Conservation (phyloP, 2,113 vertebrate species). For the Cephalopterus ornatus region DNA sequence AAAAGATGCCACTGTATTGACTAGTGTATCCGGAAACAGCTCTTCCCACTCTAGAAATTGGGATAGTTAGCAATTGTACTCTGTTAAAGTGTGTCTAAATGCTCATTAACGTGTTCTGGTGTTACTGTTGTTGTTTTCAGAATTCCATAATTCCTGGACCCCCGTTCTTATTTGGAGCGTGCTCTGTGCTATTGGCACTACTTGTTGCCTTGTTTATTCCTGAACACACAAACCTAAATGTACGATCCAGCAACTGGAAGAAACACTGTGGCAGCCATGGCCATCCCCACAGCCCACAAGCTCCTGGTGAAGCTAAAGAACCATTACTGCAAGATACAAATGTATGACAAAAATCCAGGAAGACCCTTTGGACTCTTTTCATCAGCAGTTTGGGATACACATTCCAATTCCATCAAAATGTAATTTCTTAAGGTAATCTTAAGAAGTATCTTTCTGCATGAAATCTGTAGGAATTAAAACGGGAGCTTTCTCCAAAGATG, state of each 20-base stretch:
- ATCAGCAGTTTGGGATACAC: constrained; percentile 65
- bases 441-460: constrained; percentile 73
- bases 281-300: constrained; percentile 82
- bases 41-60: rapidly evolving
- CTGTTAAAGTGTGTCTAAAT: rapidly evolving
- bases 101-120: neutral
- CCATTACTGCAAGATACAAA: constrained; percentile 87
- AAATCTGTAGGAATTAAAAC: constrained; percentile 62
- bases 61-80: neutral
- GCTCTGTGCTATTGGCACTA: constrained; percentile 84
- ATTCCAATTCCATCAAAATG: constrained; percentile 63
- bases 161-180: constrained; percentile 85
- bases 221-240: constrained; percentile 80
- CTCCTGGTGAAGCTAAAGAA: constrained; percentile 86
- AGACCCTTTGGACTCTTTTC: constrained; percentile 12
- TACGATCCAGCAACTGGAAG: constrained; percentile 82
- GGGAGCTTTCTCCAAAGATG: constrained; percentile 75
- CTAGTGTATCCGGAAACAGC: neutral
- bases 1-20: neutral
- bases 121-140: constrained; percentile 45
- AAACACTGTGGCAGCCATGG: constrained; percentile 82
- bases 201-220: constrained; percentile 91
- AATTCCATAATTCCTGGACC: constrained; percentile 87
- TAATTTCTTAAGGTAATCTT: constrained; percentile 64
- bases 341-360: constrained; percentile 74